A percentile compares a stretch with the other conserved stretches of the same genome.
Conservation (phyloP, 2,797 vertebrate genomes). For the Pelobates cultripes region DNA sequence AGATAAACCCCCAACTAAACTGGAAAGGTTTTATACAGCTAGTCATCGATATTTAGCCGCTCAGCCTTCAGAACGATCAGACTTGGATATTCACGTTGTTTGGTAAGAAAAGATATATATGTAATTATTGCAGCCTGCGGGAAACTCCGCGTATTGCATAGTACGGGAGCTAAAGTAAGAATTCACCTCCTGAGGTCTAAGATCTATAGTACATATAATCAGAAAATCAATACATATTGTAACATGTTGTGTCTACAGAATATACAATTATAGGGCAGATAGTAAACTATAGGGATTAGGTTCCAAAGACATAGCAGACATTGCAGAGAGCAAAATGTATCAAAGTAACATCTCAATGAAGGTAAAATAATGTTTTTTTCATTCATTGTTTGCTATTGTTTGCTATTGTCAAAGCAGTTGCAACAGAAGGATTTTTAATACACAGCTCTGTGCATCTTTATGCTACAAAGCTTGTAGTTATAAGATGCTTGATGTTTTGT, state of each 20-base stretch:
- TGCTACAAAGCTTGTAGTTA: neutral
- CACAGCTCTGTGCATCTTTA: neutral
- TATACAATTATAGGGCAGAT: neutral
- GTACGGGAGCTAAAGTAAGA: conserved; percentile 1
- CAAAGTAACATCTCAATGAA: neutral
- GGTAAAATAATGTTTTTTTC: neutral
- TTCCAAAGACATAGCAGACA: neutral
- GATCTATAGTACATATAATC: conserved; percentile 3
- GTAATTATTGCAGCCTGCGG: neutral
- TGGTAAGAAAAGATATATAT: neutral
- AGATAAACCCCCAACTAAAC: conserved; percentile 63
- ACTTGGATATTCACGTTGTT: conserved; percentile 5
- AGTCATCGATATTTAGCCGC: conserved; percentile 62
- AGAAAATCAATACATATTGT: conserved; percentile 12
- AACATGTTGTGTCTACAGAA: neutral
- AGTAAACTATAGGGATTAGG: neutral
- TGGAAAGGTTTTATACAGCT: conserved; percentile 67
- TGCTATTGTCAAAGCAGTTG: neutral
- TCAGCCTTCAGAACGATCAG: conserved; percentile 47
- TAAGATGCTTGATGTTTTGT: too few species aligned
- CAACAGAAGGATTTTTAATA: neutral
- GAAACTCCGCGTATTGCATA: neutral
- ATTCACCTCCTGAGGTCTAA: neutral
- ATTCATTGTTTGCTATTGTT: neutral
- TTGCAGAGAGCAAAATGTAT: neutral